Conservation (phyloP, 2,797 vertebrate species). For the Sebastes paucispinis region DNA sequence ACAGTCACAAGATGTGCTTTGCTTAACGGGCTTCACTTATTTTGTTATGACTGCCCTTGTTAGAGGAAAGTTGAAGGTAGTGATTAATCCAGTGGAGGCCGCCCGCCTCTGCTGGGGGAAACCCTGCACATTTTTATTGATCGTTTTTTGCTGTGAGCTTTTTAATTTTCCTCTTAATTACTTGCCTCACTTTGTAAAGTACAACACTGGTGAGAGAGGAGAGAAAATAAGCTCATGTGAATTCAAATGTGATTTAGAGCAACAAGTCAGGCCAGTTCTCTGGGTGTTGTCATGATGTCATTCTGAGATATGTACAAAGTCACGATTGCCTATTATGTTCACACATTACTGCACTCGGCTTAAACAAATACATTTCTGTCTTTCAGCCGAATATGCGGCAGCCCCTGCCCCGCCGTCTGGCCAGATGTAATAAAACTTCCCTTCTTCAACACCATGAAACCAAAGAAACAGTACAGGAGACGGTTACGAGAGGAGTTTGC, state of each 20-base stretch:
- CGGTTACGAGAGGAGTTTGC: constrained; percentile 96
- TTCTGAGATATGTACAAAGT: neutral
- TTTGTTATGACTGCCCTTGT: neutral
- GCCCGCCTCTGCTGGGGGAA: neutral
- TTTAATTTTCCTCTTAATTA: neutral
- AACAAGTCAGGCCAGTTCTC: constrained; percentile 1
- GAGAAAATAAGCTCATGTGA: neutral
- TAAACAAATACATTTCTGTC: neutral
- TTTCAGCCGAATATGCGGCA: constrained; percentile 94
- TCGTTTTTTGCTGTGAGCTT: neutral
- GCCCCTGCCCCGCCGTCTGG: constrained; percentile 97
- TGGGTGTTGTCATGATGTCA: neutral
- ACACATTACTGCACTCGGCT: neutral
- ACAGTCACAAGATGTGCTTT: neutral
- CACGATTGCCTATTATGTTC: neutral
- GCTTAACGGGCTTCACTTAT: neutral
- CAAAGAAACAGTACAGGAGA: constrained; percentile 99
- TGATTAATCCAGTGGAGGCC: neutral
- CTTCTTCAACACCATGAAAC: constrained; percentile 99
- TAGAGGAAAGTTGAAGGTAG: neutral
- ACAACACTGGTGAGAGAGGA: neutral
- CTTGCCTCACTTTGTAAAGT: neutral
- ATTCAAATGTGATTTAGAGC: neutral
- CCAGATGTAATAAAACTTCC: constrained; percentile 99
- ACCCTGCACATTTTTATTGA: neutral